A percentile compares a stretch with the other conserved stretches of the same genome.
Conservation (phyloP, 1,140 invertebrate genomes). For the Pentalonia nigronervosa region DNA sequence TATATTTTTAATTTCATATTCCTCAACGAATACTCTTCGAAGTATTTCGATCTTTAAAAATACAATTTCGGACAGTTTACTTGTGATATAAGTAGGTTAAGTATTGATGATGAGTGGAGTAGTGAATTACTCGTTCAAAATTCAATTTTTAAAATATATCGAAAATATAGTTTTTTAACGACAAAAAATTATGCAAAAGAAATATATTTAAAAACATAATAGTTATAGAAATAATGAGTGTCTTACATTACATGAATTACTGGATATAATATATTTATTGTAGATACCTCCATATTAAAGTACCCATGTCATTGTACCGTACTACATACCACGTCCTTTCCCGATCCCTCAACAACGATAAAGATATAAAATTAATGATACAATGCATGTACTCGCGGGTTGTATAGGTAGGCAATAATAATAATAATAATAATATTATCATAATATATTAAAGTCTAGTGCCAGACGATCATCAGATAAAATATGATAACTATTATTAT, state of each 20-base stretch:
- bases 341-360: neutral
- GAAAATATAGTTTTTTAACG: no score
- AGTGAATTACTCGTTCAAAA: no score
- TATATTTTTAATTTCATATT: no score
- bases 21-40: no score
- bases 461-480: neutral
- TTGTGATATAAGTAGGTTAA: no score
- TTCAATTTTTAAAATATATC: no score
- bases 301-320: neutral
- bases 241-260: neutral
- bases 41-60: no score
- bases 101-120: no score
- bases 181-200: no score
- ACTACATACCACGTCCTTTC: neutral
- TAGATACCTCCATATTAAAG: no score
- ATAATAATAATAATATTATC: neutral
- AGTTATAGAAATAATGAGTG: neutral
- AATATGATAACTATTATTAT: neutral
- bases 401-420: neutral
- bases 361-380: neutral
- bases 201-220: neutral
- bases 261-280: neutral
- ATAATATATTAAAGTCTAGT: neutral
- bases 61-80: no score
- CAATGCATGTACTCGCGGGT: neutral